Conservation (phyloP, 2,797 vertebrate species). For the Thaleichthys pacificus region DNA sequence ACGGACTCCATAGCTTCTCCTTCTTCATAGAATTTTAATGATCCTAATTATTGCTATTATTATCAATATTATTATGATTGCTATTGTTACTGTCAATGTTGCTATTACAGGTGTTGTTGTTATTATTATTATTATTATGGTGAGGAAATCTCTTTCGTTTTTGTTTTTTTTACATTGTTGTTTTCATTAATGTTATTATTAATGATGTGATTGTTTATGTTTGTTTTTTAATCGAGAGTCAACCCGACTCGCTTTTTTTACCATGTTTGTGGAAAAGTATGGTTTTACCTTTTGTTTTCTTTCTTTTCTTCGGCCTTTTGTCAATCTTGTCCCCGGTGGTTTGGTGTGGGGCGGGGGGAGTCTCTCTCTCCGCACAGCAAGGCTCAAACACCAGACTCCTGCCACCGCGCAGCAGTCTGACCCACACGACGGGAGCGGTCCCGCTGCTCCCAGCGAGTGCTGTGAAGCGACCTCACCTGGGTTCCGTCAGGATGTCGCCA, state of each 20-base stretch:
- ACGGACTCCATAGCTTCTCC: slow-evolving; percentile 83
- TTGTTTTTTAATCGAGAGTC: slow-evolving; percentile 68
- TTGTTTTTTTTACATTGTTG: slow-evolving; percentile 67
- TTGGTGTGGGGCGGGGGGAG: slow-evolving; percentile 47
- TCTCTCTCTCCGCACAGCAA: slow-evolving; percentile 46
- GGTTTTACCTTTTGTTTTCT: slow-evolving; percentile 67
- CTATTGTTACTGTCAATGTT: slow-evolving; percentile 83
- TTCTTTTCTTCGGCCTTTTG: slow-evolving; percentile 41
- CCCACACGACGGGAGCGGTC: too few species aligned
- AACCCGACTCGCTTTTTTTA: slow-evolving; percentile 73
- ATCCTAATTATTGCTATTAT: slow-evolving; percentile 83
- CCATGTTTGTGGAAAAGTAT: slow-evolving; percentile 80
- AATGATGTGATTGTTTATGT: slow-evolving; percentile 69
- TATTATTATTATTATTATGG: slow-evolving; percentile 72
- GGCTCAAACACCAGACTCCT: slow-evolving; percentile 1
- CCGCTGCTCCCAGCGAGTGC: too few species aligned
- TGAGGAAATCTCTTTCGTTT: slow-evolving; percentile 60
- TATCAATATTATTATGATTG: slow-evolving; percentile 83
- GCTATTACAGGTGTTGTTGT: slow-evolving; percentile 82
- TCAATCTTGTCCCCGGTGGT: slow-evolving; percentile 58
- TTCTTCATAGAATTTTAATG: slow-evolving; percentile 83
- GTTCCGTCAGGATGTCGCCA: neutral
- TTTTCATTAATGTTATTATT: slow-evolving; percentile 75
- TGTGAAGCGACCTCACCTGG: too few species aligned
- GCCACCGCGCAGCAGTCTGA: too few species aligned